phyloP scores from a whole-genome alignment of 2,797 vertebrate species.

The Liparis tanakae region DNA sequence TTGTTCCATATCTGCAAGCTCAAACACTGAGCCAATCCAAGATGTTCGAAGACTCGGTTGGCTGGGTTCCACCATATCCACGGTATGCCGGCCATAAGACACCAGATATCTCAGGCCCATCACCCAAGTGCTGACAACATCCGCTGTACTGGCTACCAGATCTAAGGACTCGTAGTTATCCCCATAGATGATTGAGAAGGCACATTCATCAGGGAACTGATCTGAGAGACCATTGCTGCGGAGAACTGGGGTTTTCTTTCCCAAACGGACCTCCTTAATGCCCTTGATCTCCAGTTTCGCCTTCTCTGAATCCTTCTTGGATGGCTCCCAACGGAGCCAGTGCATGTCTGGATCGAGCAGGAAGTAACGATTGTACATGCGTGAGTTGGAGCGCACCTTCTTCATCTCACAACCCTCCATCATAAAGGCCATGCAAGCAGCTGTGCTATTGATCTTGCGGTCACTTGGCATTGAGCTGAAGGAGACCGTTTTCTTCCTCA shows the following conservation, averaged over 20 bases:
- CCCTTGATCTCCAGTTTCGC: conserved; percentile 94
- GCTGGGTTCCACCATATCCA: conserved; percentile 82
- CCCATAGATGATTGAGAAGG: conserved; percentile 95
- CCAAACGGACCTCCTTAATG: conserved; percentile 91
- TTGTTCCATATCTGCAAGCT: conserved; percentile 88
- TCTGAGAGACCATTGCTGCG: conserved; percentile 93
- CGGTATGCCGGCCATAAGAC: conserved; percentile 90
- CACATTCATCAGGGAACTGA: conserved; percentile 93
- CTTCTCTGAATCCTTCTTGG: conserved; percentile 94
- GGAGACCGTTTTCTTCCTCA: conserved; percentile 92
- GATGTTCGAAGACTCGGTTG: conserved; percentile 89
- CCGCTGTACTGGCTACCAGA: conserved; percentile 90
- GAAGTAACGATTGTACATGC: conserved; percentile 95
- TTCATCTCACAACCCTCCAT: conserved; percentile 96
- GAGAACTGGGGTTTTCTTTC: conserved; percentile 92
- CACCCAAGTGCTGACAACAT: conserved; percentile 93
- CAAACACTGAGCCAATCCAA: conserved; percentile 93
- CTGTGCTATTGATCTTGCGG: conserved; percentile 93
- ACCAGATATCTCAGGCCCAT: conserved; percentile 94
- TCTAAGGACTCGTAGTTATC: conserved; percentile 95
- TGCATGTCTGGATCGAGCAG: conserved; percentile 91
- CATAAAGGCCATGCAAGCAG: conserved; percentile 95
- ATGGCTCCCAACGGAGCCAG: conserved; percentile 92
- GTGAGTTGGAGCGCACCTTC: conserved; percentile 94
- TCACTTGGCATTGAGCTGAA: conserved; percentile 94